phyloP scores from a whole-genome alignment of 2,113 vertebrate genomes.

The Symphodus melops region DNA sequence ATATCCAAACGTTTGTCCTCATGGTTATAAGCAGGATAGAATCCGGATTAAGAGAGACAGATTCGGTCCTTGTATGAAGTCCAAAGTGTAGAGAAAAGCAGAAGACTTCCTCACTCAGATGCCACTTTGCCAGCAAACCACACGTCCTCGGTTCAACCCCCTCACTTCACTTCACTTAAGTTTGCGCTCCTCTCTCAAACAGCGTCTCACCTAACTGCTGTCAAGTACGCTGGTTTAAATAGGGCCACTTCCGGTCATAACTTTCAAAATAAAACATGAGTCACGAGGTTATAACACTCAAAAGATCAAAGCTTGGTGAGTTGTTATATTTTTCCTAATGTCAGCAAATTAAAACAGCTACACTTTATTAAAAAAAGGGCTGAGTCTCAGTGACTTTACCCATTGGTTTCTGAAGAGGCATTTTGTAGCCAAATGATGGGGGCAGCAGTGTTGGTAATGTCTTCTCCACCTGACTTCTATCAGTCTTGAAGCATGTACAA shows the following conservation, averaged over 20 bases:
- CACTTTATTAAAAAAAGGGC: too few species aligned
- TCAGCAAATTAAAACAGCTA: neutral
- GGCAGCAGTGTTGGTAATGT: too few species aligned
- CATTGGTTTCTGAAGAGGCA: too few species aligned
- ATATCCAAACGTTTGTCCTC: slow-evolving; percentile 79
- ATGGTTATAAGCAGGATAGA: slow-evolving; percentile 63
- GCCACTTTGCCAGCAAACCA: slow-evolving; percentile 65
- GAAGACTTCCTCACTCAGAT: slow-evolving; percentile 63
- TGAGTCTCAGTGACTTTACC: too few species aligned
- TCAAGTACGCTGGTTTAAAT: slow-evolving; percentile 26
- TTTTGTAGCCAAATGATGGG: too few species aligned
- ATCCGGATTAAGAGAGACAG: slow-evolving; percentile 40
- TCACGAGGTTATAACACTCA: neutral
- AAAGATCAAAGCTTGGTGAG: neutral
- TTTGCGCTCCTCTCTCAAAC: slow-evolving; percentile 48
- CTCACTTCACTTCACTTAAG: slow-evolving; percentile 34
- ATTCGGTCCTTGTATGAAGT: slow-evolving; percentile 37
- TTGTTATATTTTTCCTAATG: neutral
- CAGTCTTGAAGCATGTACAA: too few species aligned
- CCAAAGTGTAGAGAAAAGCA: slow-evolving; percentile 61
- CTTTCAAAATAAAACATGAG: slow-evolving; percentile 68
- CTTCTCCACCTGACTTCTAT: too few species aligned
- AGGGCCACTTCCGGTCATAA: slow-evolving; percentile 9
- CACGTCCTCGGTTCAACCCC: slow-evolving; percentile 82
- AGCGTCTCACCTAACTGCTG: slow-evolving; percentile 47